Base-by-base conservation (phyloP, 1,140 invertebrate species). In the Paralvinella palmiformis region DNA sequence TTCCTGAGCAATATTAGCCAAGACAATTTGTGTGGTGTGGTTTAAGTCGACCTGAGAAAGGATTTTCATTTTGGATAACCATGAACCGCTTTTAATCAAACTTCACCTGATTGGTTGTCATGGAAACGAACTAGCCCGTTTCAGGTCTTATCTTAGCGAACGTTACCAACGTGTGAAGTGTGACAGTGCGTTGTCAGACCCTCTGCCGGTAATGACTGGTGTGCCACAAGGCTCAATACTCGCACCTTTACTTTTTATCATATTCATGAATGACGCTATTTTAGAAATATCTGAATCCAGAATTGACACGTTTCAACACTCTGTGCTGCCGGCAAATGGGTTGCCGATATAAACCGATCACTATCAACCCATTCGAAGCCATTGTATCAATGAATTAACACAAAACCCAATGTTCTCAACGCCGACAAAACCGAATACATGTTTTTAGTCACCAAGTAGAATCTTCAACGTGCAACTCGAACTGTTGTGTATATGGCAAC, bases 51-150 rank as follows among this genome's bases (percentile, higher is more conserved):
- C 45, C 45, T 48, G 45, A 48, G 1, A 48, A 48, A 7, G 45
- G 45, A n/a, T 48, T 48, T 48, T 48, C 6, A 48, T 24, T n/a
- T 48, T 48, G 45, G 45, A 22, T 48, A 24, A 48, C 45, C 45
- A 48, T 48, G 45, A 48, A n/a, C n/a, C 27, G 0, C 20, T 48
- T 48, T 48, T 48, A 48, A n/a, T 48, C 6, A 48, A 48, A 48
- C 5, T 48, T n/a, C n/a, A 5, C 45, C 17, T 48, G 15, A 7
- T 22, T 48, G 45, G 45, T 48, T 48, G 45, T 24, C 17, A 15
- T 48, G 45, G 27, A 48, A 48, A 48, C 0, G 1, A 1, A 24
- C 17, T 1, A 15, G 45, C 45, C 17, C 27, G 0, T n/a, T 48
- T 17, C 45, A 3, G 45, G 17, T 48, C 45, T 48, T 48, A 48